Evolutionary conservation across 2,797 vertebrate species (phyloP).

Genomic region (Tadarida brasiliensis): DNA sequence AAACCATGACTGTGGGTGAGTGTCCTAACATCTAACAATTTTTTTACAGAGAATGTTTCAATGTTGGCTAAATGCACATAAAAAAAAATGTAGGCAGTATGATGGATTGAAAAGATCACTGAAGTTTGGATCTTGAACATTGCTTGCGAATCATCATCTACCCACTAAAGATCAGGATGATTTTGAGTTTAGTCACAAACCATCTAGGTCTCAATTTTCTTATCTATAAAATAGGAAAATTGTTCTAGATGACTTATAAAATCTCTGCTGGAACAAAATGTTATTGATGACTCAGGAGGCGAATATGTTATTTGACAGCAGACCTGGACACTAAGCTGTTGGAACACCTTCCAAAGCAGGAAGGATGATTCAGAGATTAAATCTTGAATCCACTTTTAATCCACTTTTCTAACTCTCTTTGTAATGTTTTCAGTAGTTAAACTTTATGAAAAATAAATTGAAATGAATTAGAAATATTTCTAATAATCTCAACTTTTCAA

Average conservation of each 20-base stretch:
- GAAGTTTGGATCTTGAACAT: not conserved
- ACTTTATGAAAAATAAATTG: not conserved
- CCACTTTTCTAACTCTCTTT: not conserved
- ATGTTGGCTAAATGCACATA: not conserved
- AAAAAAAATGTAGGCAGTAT: not conserved
- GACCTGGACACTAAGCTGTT: not conserved
- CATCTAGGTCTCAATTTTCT: not conserved
- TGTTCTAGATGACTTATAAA: not conserved
- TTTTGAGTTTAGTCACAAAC: constrained; percentile 21
- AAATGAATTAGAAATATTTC: constrained; percentile 40
- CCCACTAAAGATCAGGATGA: constrained; percentile 8
- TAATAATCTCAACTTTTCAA: not conserved
- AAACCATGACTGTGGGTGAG: not conserved
- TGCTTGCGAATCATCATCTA: not conserved
- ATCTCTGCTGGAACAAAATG: not conserved
- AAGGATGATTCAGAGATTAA: constrained; percentile 49
- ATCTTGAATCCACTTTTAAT: not conserved
- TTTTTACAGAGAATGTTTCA: not conserved
- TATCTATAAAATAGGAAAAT: constrained; percentile 33
- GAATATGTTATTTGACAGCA: not conserved
- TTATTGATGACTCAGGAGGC: constrained; percentile 52
- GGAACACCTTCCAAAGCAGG: not conserved
- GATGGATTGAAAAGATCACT: not conserved
- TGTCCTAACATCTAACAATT: not conserved
- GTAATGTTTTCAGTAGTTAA: not conserved